phyloP scores from a whole-genome alignment of 1,140 invertebrate species.

The Macrocentrus cingulum region DNA sequence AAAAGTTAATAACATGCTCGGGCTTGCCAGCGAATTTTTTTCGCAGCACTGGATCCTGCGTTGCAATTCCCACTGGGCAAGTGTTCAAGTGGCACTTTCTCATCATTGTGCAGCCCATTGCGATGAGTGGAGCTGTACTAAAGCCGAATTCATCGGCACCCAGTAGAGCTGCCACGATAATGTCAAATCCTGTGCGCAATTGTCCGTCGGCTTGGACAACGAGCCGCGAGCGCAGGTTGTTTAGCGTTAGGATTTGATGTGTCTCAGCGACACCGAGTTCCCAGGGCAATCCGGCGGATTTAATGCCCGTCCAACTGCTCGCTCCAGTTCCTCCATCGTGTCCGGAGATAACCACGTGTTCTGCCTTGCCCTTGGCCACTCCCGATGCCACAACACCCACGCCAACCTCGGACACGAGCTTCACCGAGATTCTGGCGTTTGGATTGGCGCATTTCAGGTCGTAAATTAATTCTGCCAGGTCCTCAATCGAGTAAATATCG shows the following conservation, averaged over 20 bases:
- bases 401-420: slow-evolving; percentile 97
- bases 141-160: slow-evolving; percentile 99
- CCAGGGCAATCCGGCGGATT: slow-evolving; percentile 95
- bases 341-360: slow-evolving; percentile 97
- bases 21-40: slow-evolving; percentile 98
- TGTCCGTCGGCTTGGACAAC: slow-evolving; percentile 95
- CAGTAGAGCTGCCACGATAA: slow-evolving; percentile 92
- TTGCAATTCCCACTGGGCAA: slow-evolving; percentile 98
- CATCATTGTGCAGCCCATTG: slow-evolving; percentile 99
- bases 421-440: slow-evolving; percentile 92
- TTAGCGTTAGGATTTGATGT: slow-evolving; percentile 94
- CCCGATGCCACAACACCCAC: slow-evolving; percentile 97
- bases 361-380: slow-evolving; percentile 98
- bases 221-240: slow-evolving; percentile 92
- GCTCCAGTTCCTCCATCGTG: slow-evolving; percentile 98
- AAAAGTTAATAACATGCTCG: slow-evolving; percentile 96
- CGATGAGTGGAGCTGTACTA: slow-evolving; percentile 96
- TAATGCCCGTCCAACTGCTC: slow-evolving; percentile 95
- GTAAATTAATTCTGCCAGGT: slow-evolving; percentile 97
- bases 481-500: slow-evolving; percentile 99
- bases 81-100: slow-evolving; percentile 99
- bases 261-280: slow-evolving; percentile 97
- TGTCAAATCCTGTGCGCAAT: slow-evolving; percentile 92
- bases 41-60: slow-evolving; percentile 91
- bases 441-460: slow-evolving; percentile 98